These are phyloP conservation scores for Brachionus calyciflorus DNA, from an alignment of 1,140 invertebrate genomes.

Conservation along the genomic window DNA sequence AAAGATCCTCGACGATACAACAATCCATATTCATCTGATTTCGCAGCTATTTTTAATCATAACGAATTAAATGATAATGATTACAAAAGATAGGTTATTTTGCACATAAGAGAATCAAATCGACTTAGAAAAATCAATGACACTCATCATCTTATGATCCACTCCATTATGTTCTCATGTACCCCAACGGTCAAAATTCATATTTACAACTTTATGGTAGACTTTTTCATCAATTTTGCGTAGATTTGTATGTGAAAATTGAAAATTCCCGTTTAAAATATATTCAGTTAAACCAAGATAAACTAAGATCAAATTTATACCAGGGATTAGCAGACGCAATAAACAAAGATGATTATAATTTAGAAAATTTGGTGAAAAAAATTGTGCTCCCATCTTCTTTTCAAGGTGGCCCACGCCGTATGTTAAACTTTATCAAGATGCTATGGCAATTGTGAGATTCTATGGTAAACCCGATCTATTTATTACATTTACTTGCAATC, in stretches of 20 bases:
- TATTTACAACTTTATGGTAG: background rate
- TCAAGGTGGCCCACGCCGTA: background rate
- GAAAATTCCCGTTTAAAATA: constrained; percentile 53
- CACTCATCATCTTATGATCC: background rate
- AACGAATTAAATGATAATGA: background rate
- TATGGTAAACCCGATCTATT: constrained; percentile 49
- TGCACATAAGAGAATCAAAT: background rate
- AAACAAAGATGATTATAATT: background rate
- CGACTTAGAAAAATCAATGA: background rate
- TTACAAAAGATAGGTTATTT: too few species aligned
- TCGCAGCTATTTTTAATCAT: too few species aligned
- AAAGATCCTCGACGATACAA: too few species aligned
- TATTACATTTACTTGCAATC: constrained; percentile 53
- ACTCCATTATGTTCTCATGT: background rate
- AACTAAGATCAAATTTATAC: background rate
- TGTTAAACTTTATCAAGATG: constrained; percentile 47
- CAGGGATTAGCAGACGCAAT: background rate
- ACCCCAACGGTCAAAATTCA: background rate
- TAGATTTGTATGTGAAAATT: constrained; percentile 53
- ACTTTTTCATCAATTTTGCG: background rate
- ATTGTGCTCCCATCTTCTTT: background rate
- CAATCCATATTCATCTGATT: too few species aligned
- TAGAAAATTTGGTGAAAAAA: background rate
- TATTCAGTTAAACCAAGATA: background rate
- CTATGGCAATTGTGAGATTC: constrained; percentile 47